Evolutionary conservation across 2,113 vertebrate species (phyloP), one percentile per base, ranked within the genome.

Genomic region (Crotalus viridis): DNA sequence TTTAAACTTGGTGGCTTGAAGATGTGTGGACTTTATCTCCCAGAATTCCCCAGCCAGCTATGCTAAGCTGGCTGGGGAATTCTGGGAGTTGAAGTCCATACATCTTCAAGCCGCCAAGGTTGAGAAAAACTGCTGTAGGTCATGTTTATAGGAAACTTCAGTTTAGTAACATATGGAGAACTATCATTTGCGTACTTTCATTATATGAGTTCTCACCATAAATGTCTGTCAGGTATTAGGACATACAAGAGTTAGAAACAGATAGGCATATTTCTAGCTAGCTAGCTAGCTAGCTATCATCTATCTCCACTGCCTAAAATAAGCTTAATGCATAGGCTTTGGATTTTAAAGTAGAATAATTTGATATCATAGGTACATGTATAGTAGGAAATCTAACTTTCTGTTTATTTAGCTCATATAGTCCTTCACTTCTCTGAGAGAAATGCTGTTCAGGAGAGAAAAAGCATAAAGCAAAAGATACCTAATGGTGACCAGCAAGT

Each of bases 231-330:
- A 54, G 21, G 15, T 87, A 52, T 87, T 9, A 91, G 56, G 52
- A 54, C 28, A 33, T 39, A n/a, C 28, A 61, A 3, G 4, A 87
- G 7, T 10, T 87, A 28, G 43, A 92, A 87, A 43, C 43, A 43
- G 43, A 43, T 43, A 43, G 43, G 43, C 43, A 43, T 43, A 43
- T 43, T 43, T 43, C 43, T 39, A 39, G 39, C 39, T 39, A 39
- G 39, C 1, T 43, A 43, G 2, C 43, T 64, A 3, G 1, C 22
- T 59, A 1, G 0, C 24, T 61, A 0, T 28, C 24, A 1, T n/a
- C 4, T 69, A n/a, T 69, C 28, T 69, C 69, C 21, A 2, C 69
- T 81, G 69, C 17, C 17, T 81, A 33, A 39, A 81, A 39, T 39
- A 81, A 81, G 15, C 15, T 81, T 81, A 39, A 81, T 9, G 13